Base-by-base conservation (phyloP, 2,113 vertebrate species). In the Cyphomyrus plagiostoma region DNA sequence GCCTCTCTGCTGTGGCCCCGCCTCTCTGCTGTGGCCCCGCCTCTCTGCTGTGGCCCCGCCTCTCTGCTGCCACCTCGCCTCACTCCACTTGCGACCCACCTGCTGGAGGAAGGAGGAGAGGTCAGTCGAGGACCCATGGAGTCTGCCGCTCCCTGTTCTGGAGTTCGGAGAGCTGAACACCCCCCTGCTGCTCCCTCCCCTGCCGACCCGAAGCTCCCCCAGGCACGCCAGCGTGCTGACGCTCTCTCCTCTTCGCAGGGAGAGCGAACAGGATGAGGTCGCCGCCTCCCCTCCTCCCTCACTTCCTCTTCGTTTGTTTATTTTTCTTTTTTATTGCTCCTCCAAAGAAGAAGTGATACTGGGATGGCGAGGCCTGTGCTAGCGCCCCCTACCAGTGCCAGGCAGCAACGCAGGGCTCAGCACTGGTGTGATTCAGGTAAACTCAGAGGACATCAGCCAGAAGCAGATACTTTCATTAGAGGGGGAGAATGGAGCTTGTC, bases 401-500 rank as follows among this genome's bases (percentile, higher is more conserved):
- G 9, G n/a, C 62, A 11, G 26, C 26, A 30, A n/a, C 0, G 62
- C 6, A 48, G 4, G 13, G 2, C 6, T 35, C 84, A 74, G 49
- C 66, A 0, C 9, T 15, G 2, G 15, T 15, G 66, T 30, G 66
- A 35, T 80, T 80, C 74, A 39, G 74, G 87, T 85, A 87, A 50
- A 84, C 30, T 49, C 39, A 1, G 62, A 70, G 62, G 62, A 30
- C 62, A 70, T 70, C 62, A 30, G 62, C 26, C 26, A 3, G 26
- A 70, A 74, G 89, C 26, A 90, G 86, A 88, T 91, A 91, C 92
- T 92, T 93, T 92, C 89, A 86, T 90, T 88, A 90, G 91, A 92
- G 42, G 30, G 19, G 46, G 50, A 83, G 49, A 45, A 90, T 11
- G 45, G 70, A 30, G 10, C 77, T 62, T 13, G 53, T 91, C 91